A percentile compares a stretch with the other conserved stretches of the same genome.
These are phyloP conservation scores for Actias luna DNA, from an alignment of 2,888 invertebrate species.

Conservation along the genomic window DNA sequence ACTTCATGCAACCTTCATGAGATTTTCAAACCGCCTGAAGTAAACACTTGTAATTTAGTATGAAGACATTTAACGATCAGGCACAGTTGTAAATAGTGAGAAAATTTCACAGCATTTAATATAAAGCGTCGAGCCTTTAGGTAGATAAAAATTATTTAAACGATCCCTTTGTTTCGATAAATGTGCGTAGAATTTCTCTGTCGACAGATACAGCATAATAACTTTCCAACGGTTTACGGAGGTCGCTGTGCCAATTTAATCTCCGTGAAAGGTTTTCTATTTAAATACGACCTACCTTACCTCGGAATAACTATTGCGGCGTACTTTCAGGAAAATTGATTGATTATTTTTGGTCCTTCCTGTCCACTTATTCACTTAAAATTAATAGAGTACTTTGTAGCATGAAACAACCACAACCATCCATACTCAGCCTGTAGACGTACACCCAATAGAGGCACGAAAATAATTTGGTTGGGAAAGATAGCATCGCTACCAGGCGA, in stretches of 20 bases:
- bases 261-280: conserved; percentile 1
- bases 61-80: too few species aligned
- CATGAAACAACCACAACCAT: too few species aligned
- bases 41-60: too few species aligned
- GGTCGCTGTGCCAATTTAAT: neutral
- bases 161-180: neutral
- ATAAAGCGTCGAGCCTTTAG: neutral
- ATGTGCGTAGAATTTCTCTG: neutral
- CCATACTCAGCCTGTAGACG: too few species aligned
- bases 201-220: neutral
- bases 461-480: too few species aligned
- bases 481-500: too few species aligned
- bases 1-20: too few species aligned
- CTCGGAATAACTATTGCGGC: neutral
- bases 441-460: too few species aligned
- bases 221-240: neutral
- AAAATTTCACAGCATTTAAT: neutral
- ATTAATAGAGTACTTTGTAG: neutral
- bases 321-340: neutral
- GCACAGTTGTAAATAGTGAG: neutral
- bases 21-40: too few species aligned
- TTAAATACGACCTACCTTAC: neutral
- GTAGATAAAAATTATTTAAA: neutral
- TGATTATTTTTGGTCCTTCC: neutral
- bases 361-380: neutral